Evolutionary conservation across 2,797 vertebrate genomes (phyloP).

Genomic region (Diglossa cyanea): DNA sequence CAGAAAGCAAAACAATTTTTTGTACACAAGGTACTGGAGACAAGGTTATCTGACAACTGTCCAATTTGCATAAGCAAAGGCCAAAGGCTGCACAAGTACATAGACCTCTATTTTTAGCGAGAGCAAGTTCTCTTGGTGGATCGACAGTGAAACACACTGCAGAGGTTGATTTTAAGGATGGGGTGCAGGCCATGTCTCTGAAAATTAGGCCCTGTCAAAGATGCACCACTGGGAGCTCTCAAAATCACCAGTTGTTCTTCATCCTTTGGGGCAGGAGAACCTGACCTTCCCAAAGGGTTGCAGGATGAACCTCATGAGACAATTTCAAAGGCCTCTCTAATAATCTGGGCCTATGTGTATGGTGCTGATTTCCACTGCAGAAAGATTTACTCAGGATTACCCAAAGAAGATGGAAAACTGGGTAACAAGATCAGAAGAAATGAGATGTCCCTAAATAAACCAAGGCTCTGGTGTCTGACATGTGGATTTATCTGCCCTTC

Average conservation of each 20-base stretch:
- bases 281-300: background rate
- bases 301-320: background rate
- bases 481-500: conserved; percentile 60
- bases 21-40: background rate
- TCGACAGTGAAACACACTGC: background rate
- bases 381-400: conserved; percentile 65
- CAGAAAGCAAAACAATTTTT: background rate
- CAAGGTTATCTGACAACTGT: background rate
- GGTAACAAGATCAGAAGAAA: conserved; percentile 66
- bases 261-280: background rate
- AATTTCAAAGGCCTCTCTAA: conserved; percentile 36
- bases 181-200: background rate
- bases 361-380: conserved; percentile 24
- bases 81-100: background rate
- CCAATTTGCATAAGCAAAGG: conserved; percentile 5
- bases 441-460: conserved; percentile 65
- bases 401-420: conserved; percentile 60
- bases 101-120: background rate
- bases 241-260: background rate
- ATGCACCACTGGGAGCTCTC: background rate
- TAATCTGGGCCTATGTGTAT: conserved; percentile 17
- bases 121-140: background rate
- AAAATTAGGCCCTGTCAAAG: background rate
- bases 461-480: conserved; percentile 60
- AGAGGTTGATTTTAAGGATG: background rate